Evolutionary conservation across 2,888 invertebrate genomes (phyloP).

Genomic region (Trachelus iudaicus): DNA sequence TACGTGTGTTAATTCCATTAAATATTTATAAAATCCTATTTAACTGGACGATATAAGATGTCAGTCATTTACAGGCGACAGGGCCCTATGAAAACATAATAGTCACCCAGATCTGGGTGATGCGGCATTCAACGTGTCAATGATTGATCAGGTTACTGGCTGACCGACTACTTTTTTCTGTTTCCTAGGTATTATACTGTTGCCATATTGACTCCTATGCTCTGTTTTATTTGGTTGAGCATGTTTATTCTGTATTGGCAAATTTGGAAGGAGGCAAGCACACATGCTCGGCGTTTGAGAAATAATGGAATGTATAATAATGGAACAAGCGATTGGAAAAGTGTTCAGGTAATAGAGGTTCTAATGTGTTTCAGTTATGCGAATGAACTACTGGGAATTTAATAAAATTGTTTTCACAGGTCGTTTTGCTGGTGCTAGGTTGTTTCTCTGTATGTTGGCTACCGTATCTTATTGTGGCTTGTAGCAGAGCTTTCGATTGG

Average conservation of each 20-base stretch:
- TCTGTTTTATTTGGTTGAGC: constrained; percentile 78
- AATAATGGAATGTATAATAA: constrained; percentile 70
- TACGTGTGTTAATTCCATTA: too few species aligned
- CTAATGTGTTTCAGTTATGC: not conserved
- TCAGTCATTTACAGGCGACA: too few species aligned
- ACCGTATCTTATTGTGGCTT: constrained; percentile 79
- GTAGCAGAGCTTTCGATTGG: constrained; percentile 71
- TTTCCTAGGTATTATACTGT: constrained; percentile 42
- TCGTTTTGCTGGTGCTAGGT: constrained; percentile 81
- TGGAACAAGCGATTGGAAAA: constrained; percentile 75
- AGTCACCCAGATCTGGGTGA: too few species aligned
- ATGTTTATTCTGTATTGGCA: constrained; percentile 82
- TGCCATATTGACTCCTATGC: constrained; percentile 75
- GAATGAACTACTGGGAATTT: not conserved
- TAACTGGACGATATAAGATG: too few species aligned
- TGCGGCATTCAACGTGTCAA: too few species aligned
- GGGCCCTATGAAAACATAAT: too few species aligned
- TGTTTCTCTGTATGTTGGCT: constrained; percentile 86
- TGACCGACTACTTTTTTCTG: not conserved
- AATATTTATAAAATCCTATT: too few species aligned
- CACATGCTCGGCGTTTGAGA: constrained; percentile 77
- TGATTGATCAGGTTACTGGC: not conserved
- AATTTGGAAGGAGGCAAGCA: constrained; percentile 82
- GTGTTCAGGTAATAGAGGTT: constrained; percentile 73
- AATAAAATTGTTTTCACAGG: constrained; percentile 67